A percentile compares a stretch with the other conserved stretches of the same genome.
Conservation (phyloP, 2,888 invertebrate species). For the Steinernema carpocapsae region DNA sequence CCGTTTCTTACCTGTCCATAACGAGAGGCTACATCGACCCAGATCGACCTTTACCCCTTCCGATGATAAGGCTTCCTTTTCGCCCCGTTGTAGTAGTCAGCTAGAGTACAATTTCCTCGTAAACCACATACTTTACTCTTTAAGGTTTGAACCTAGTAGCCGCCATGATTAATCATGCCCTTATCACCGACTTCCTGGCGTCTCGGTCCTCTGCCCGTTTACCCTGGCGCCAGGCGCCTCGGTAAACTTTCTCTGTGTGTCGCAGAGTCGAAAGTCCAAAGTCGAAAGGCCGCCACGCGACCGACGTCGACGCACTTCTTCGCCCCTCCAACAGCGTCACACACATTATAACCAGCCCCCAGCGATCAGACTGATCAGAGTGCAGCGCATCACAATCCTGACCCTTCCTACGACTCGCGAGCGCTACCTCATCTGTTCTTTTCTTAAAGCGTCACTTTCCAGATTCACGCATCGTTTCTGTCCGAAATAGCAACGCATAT, state of each 20-base stretch:
- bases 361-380: too few relatives aligned
- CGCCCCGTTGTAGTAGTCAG: not conserved
- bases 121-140: not conserved
- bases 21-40: not conserved
- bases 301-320: not conserved
- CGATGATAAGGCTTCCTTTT: too few relatives aligned
- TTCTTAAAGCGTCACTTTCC: not conserved
- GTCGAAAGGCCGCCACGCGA: not conserved
- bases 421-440: too few relatives aligned
- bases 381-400: too few relatives aligned
- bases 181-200: not conserved
- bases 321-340: too few relatives aligned
- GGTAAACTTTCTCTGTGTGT: too few relatives aligned
- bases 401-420: not conserved
- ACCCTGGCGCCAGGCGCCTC: not conserved
- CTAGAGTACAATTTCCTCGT: not conserved
- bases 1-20: not conserved
- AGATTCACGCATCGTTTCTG: not conserved
- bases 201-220: not conserved
- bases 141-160: not conserved
- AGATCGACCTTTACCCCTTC: not conserved
- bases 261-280: constrained; percentile 8
- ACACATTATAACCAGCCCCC: too few relatives aligned
- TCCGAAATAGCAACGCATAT: too few relatives aligned
- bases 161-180: not conserved